Evolutionary conservation across 1,140 invertebrate species (phyloP), one percentile per base, ranked within the genome.

Genomic region (Drosophila grimshawi): DNA sequence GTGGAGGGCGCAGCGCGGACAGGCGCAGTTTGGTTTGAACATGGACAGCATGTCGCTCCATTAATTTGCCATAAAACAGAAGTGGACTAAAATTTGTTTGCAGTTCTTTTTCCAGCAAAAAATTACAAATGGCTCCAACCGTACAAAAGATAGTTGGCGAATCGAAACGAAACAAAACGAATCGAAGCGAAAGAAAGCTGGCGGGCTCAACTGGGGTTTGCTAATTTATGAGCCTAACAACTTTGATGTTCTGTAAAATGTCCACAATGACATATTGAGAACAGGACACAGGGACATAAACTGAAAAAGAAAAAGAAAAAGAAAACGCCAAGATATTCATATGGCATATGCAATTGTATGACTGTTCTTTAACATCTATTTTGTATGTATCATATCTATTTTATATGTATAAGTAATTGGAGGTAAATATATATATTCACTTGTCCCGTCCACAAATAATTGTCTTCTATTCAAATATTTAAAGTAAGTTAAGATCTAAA

Each of bases 31-130:
- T 57, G 79, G 78, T 62, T 80, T 72, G 73, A 80, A 83, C 83
- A 83, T 80, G 82, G 80, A 55, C 88, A 79, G 69, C 81, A 90
- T 90, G 86, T 90, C 79, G 86, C 78, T 91, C 86, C 86, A 90
- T 90, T 90, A 90, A 90, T 90, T 90, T 90, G 86, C 86, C 86
- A 90, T 90, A 90, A 88, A 90, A 90, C 86, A 90, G 86, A 90
- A 90, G 86, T 90, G 86, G 80, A 82, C 82, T 90, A 85, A 90
- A 89, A 89, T 90, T 89, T 89, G 86, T 85, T 90, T 89, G 81
- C 78, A 51, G 70, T 59, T 82, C 55, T 72, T 76, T 57, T 52
- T 52, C 45, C 5, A 62, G 68, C 60, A 86, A 86, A 90, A 89
- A 86, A 89, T 89, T 89, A 89, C 85, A 85, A 90, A 81, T 85